Evolutionary conservation across 2,797 vertebrate species (phyloP).

Genomic region (Rhinoraja longicauda): DNA sequence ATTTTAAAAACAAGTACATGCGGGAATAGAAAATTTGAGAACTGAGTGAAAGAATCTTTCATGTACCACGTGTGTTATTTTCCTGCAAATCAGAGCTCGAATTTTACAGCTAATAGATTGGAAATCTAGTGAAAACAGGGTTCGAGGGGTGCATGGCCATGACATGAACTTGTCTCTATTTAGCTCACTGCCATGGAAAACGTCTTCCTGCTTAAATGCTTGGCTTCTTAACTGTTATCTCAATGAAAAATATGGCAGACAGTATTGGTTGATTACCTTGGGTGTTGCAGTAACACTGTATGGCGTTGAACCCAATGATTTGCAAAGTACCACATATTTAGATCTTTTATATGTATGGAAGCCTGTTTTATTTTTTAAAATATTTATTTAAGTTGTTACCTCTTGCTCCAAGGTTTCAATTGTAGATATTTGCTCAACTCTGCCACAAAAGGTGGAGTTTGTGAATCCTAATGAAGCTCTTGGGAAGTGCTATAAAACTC

Average conservation of each 20-base stretch:
- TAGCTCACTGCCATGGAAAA: background rate
- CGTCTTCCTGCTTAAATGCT: background rate
- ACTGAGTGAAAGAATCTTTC: constrained; percentile 17
- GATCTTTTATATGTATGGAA: background rate
- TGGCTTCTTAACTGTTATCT: background rate
- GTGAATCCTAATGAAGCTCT: background rate
- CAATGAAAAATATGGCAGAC: background rate
- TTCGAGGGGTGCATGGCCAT: too few species aligned
- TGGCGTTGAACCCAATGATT: background rate
- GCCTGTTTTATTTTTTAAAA: background rate
- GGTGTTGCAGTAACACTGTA: background rate
- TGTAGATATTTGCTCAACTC: background rate
- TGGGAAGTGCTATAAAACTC: background rate
- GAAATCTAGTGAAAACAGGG: background rate
- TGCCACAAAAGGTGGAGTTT: background rate
- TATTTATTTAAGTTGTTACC: background rate
- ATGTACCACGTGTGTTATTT: background rate
- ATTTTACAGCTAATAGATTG: constrained; percentile 8
- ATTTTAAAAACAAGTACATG: background rate
- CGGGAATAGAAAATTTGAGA: constrained; percentile 28
- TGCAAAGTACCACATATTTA: background rate
- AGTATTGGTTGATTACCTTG: background rate
- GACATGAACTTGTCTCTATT: background rate
- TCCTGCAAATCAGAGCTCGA: constrained; percentile 32
- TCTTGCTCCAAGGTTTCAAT: background rate